phyloP scores from a whole-genome alignment of 2,113 vertebrate species.

The Verasper variegatus region DNA sequence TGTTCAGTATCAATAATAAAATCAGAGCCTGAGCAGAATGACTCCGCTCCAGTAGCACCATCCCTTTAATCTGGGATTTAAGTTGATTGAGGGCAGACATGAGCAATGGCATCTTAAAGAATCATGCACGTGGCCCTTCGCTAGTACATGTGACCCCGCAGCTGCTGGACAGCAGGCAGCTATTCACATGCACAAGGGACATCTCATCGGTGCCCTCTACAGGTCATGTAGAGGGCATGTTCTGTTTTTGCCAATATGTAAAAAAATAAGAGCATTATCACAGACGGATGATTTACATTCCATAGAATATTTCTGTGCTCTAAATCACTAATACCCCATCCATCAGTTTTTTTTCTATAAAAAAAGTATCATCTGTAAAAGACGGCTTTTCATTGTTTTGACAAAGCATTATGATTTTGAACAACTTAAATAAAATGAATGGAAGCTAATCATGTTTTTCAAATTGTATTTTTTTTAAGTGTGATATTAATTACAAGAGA shows the following conservation, averaged over 20 bases:
- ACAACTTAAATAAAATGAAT: too few relatives aligned
- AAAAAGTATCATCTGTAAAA: too few relatives aligned
- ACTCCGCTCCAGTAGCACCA: constrained; percentile 46
- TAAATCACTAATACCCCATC: background rate
- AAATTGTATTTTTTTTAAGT: background rate
- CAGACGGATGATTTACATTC: background rate
- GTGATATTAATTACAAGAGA: background rate
- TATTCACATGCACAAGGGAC: constrained; percentile 5
- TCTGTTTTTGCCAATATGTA: background rate
- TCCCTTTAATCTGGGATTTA: constrained; percentile 80
- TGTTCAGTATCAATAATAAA: constrained; percentile 39
- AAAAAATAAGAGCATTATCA: background rate
- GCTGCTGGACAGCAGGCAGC: constrained; percentile 27
- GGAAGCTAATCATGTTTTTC: too few relatives aligned
- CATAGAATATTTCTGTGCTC: background rate
- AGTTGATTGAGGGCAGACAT: constrained; percentile 72
- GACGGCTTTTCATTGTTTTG: too few relatives aligned
- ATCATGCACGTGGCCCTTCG: constrained; percentile 60
- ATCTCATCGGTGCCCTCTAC: background rate
- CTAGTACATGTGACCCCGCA: constrained; percentile 56
- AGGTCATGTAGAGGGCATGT: too few relatives aligned
- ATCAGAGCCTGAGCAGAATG: constrained; percentile 48
- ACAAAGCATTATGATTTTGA: background rate
- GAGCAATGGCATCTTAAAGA: constrained; percentile 75
- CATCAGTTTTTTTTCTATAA: background rate